Evolutionary conservation across 2,797 vertebrate genomes (phyloP).

Genomic region (Helicolenus hilgendorfi): DNA sequence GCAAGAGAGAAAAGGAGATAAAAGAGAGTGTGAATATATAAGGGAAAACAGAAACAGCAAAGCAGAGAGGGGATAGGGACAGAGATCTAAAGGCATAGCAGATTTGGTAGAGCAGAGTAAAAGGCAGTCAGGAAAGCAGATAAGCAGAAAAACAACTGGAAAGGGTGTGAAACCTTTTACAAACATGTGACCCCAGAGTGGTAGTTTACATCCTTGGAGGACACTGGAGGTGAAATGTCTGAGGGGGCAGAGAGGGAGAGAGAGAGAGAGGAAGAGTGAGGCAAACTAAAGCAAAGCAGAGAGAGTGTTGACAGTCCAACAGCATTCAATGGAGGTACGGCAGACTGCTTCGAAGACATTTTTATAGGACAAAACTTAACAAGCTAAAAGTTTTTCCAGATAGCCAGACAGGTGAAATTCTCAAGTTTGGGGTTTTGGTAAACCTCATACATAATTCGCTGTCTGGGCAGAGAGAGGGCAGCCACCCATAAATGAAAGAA

Average conservation of each 20-base stretch:
- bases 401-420: background rate
- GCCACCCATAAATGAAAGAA: background rate
- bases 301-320: background rate
- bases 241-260: background rate
- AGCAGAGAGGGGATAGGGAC: constrained; percentile 13
- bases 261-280: background rate
- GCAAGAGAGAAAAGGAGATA: constrained; percentile 15
- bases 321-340: background rate
- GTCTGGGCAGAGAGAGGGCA: background rate
- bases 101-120: constrained; percentile 27
- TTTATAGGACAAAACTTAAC: background rate
- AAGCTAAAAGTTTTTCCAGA: background rate
- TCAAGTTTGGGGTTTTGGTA: background rate
- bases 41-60: constrained; percentile 39
- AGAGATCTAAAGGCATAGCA: constrained; percentile 50
- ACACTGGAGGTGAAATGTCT: constrained; percentile 19
- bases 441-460: background rate
- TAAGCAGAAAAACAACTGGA: constrained; percentile 38
- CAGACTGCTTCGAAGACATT: background rate
- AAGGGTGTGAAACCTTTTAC: constrained; percentile 8
- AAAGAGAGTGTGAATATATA: constrained; percentile 26
- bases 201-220: constrained; percentile 14
- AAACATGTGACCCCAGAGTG: background rate
- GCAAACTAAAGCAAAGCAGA: background rate
- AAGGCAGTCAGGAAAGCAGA: constrained; percentile 9